These are phyloP conservation scores for Bradypus variegatus DNA, from an alignment of 2,797 vertebrate species.

Conservation along the genomic window DNA sequence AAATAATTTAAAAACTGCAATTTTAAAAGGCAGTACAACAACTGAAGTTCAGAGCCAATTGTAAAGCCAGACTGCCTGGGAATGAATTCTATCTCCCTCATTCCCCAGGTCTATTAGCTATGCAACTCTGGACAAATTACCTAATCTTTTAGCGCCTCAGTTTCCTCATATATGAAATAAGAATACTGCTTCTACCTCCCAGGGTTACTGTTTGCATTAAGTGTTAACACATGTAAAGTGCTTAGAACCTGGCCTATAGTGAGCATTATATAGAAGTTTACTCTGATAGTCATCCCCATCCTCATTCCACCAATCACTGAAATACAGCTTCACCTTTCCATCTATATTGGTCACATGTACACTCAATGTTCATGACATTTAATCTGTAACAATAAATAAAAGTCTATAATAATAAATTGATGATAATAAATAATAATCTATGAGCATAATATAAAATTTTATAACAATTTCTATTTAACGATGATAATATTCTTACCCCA, in stretches of 20 bases:
- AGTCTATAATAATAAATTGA: not conserved
- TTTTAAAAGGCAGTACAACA: not conserved
- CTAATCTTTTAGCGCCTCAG: not conserved
- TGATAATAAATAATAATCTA: too few relatives aligned
- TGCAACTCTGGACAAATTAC: not conserved
- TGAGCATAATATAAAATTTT: not conserved
- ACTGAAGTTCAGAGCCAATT: not conserved
- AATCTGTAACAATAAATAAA: constrained; percentile 22
- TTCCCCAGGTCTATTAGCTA: not conserved
- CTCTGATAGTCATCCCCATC: not conserved
- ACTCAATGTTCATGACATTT: constrained; percentile 32
- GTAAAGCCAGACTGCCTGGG: not conserved
- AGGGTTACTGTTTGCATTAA: constrained; percentile 19
- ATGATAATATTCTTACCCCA: constrained; percentile 73
- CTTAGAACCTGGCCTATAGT: not conserved
- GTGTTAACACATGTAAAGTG: not conserved
- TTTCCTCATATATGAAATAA: not conserved
- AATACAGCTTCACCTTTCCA: not conserved
- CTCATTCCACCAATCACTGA: constrained; percentile 3
- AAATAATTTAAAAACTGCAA: constrained; percentile 22
- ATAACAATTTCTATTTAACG: constrained; percentile 24
- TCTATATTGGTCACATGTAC: not conserved
- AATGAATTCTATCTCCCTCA: not conserved
- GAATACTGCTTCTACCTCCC: not conserved
- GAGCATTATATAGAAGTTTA: not conserved